phyloP scores from a whole-genome alignment of 2,113 vertebrate species.

The Riparia riparia region DNA sequence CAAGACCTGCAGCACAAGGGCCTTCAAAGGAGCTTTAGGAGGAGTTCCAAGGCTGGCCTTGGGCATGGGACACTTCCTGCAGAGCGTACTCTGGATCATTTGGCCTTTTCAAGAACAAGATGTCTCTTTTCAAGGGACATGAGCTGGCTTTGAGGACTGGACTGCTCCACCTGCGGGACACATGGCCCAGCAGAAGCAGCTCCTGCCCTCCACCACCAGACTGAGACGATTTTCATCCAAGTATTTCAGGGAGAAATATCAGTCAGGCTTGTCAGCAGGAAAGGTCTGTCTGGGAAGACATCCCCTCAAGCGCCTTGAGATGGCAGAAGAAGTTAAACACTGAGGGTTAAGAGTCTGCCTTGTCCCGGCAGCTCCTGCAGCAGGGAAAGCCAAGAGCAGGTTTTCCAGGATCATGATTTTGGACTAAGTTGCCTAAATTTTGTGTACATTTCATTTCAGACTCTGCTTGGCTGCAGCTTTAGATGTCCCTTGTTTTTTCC shows the following conservation, averaged over 20 bases:
- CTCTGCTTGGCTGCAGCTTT: background rate
- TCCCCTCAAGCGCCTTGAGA: background rate
- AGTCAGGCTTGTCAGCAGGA: background rate
- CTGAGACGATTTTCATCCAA: background rate
- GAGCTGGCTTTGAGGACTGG: background rate
- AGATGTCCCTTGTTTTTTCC: background rate
- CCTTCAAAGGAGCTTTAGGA: background rate
- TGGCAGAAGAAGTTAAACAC: background rate
- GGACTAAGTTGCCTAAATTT: background rate
- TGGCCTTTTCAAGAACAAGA: background rate
- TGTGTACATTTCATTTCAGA: background rate
- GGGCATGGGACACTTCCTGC: background rate
- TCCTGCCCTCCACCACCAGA: background rate
- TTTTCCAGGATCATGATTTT: background rate
- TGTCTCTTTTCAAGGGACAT: background rate
- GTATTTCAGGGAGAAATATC: background rate
- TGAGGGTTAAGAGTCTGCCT: background rate
- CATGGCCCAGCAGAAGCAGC: background rate
- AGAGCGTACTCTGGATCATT: accelerated
- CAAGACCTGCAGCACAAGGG: background rate
- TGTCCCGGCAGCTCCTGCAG: background rate
- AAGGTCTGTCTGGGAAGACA: background rate
- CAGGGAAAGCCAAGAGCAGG: background rate
- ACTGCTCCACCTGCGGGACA: background rate
- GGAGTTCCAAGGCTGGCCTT: background rate